Evolutionary conservation across 2,888 invertebrate species (phyloP).

Genomic region (Caenorhabditis parvicauda): DNA sequence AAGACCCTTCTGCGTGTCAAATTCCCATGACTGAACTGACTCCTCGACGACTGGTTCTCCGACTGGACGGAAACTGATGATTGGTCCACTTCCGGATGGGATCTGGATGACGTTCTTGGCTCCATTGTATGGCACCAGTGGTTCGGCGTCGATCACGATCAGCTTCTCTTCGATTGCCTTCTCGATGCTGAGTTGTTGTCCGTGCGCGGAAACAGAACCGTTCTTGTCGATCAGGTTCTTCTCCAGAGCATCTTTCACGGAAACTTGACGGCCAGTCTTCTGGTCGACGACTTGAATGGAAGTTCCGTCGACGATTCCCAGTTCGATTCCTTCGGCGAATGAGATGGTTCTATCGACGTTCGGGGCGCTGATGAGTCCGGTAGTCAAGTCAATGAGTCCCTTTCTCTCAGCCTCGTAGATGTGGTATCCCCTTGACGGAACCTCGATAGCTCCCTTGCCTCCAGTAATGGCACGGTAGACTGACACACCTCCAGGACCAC

Average conservation of each 20-base stretch:
- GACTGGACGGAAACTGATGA: conserved; percentile 61
- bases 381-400: conserved; percentile 78
- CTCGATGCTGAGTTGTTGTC: conserved; percentile 43
- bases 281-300: conserved; percentile 81
- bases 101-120: conserved; percentile 62
- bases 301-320: conserved; percentile 73
- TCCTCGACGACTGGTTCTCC: conserved; percentile 60
- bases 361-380: conserved; percentile 81
- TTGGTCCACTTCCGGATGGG: conserved; percentile 53
- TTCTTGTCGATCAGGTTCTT: conserved; percentile 69
- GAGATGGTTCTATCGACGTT: conserved; percentile 81
- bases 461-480: conserved; percentile 62
- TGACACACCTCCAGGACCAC: conserved; percentile 53
- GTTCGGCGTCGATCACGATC: conserved; percentile 55
- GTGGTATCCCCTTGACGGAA: conserved; percentile 81
- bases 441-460: conserved; percentile 68
- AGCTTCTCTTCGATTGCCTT: conserved; percentile 55
- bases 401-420: conserved; percentile 80
- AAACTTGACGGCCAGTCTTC: conserved; percentile 76
- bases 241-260: conserved; percentile 81
- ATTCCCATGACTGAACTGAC: conserved; percentile 59
- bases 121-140: conserved; percentile 39
- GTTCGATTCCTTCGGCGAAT: conserved; percentile 74
- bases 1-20: conserved; percentile 78
- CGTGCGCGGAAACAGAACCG: conserved; percentile 46